A percentile compares a stretch with the other conserved stretches of the same genome.
phyloP scores from a whole-genome alignment of 2,797 vertebrate genomes.

The Eulemur coronatus region DNA sequence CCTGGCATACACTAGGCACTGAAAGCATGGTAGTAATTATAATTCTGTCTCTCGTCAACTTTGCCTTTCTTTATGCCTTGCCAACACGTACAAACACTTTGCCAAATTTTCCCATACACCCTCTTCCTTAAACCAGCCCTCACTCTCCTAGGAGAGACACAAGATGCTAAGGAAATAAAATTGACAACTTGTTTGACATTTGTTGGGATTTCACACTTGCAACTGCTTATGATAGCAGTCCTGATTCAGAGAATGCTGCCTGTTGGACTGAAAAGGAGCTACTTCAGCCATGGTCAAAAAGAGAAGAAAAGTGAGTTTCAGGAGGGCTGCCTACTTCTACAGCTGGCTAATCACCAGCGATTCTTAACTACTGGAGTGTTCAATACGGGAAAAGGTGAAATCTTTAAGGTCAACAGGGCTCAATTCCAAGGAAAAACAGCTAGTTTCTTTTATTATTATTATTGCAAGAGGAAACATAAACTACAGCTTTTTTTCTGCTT shows the following conservation, averaged over 20 bases:
- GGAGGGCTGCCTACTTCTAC: not conserved
- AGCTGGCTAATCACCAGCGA: not conserved
- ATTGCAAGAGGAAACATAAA: constrained; percentile 52
- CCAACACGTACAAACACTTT: constrained; percentile 52
- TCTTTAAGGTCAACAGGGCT: constrained; percentile 51
- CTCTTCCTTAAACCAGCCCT: constrained; percentile 38
- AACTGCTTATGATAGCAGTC: not conserved
- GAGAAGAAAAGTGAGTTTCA: constrained; percentile 5
- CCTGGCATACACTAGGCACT: constrained; percentile 40
- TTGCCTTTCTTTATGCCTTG: constrained; percentile 61
- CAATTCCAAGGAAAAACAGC: constrained; percentile 52
- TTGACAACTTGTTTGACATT: constrained; percentile 40
- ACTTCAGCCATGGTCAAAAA: not conserved
- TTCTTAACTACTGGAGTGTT: constrained; percentile 52
- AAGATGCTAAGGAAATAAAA: constrained; percentile 26
- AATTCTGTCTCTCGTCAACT: constrained; percentile 31
- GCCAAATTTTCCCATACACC: constrained; percentile 38
- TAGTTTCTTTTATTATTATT: constrained; percentile 32
- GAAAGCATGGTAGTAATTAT: constrained; percentile 58
- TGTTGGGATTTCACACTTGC: constrained; percentile 11
- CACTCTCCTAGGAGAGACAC: not conserved
- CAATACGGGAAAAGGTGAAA: constrained; percentile 36
- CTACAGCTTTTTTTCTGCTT: constrained; percentile 57
- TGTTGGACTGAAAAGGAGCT: not conserved
- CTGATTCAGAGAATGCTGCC: not conserved